Evolutionary conservation across 2,888 invertebrate genomes (phyloP).

Genomic region (Dicyrtomina minuta): DNA sequence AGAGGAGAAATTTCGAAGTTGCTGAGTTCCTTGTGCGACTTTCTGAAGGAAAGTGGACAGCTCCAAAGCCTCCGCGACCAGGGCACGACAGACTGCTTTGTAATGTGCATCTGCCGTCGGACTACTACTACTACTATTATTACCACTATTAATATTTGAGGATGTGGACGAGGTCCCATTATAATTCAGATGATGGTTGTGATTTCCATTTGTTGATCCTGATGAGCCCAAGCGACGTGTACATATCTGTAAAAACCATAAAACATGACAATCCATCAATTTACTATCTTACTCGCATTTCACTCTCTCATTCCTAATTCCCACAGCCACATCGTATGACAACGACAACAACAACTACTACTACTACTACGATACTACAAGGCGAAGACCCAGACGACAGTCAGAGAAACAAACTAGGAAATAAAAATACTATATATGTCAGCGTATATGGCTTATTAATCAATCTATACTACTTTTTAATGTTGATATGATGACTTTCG

Average conservation of each 20-base stretch:
- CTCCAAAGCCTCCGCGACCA: conserved; percentile 88
- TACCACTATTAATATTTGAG: conserved; percentile 53
- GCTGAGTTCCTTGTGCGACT: conserved; percentile 71
- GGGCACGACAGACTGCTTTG: conserved; percentile 86
- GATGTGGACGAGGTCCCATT: conserved; percentile 25
- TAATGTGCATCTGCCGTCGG: conserved; percentile 72
- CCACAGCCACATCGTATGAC: neutral
- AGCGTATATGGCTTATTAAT: conserved; percentile 24
- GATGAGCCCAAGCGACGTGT: conserved; percentile 47
- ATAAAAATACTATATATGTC: conserved; percentile 27
- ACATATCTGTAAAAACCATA: conserved; percentile 41
- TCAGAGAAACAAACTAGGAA: conserved; percentile 20
- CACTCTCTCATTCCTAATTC: conserved; percentile 3
- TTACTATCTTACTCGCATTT: neutral
- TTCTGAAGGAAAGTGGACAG: conserved; percentile 85
- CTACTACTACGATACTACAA: too few relatives aligned
- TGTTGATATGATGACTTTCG: conserved; percentile 15
- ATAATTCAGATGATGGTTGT: conserved; percentile 56
- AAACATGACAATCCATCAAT: conserved; percentile 27
- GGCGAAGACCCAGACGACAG: conserved; percentile 4
- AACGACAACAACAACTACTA: too few relatives aligned
- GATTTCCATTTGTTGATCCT: conserved; percentile 61
- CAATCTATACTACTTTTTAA: conserved; percentile 20
- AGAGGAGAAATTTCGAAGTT: conserved; percentile 59
- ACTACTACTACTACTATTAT: conserved; percentile 43